Conservation (phyloP, 2,797 vertebrate species). For the Ptychobarbus kaznakovi region DNA sequence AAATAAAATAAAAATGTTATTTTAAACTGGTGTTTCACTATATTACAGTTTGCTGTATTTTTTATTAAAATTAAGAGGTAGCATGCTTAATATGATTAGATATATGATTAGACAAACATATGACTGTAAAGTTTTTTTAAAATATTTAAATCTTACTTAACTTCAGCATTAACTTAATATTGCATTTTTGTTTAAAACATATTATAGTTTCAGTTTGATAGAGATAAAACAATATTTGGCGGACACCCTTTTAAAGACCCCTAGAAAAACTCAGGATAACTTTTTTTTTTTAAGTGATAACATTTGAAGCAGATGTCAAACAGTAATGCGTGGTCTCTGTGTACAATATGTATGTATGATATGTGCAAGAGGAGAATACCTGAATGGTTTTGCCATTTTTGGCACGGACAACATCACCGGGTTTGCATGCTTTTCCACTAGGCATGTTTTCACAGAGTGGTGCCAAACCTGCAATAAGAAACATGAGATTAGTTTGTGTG, state of each 20-base stretch:
- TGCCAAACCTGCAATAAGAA: slow-evolving; percentile 83
- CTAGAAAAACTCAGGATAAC: neutral
- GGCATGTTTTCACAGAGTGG: slow-evolving; percentile 99
- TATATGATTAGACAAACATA: too few species aligned
- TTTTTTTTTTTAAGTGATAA: neutral
- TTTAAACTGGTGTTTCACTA: neutral
- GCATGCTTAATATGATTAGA: too few species aligned
- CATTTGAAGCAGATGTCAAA: neutral
- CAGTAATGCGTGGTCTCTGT: neutral
- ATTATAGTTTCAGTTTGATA: neutral
- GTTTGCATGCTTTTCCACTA: slow-evolving; percentile 92
- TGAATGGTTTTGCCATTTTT: slow-evolving; percentile 98
- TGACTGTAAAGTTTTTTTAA: too few species aligned
- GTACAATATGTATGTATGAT: too few species aligned
- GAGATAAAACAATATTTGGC: neutral
- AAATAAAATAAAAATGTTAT: neutral
- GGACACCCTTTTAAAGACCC: neutral
- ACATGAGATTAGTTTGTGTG: neutral
- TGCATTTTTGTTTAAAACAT: neutral
- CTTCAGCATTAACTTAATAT: too few species aligned
- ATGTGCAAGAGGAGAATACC: slow-evolving; percentile 66
- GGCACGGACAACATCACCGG: slow-evolving; percentile 92
- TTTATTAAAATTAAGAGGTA: neutral
- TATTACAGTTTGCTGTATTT: neutral
- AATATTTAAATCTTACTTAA: neutral